Conservation (phyloP, 2,888 invertebrate genomes). For the Apodemia mormo region DNA sequence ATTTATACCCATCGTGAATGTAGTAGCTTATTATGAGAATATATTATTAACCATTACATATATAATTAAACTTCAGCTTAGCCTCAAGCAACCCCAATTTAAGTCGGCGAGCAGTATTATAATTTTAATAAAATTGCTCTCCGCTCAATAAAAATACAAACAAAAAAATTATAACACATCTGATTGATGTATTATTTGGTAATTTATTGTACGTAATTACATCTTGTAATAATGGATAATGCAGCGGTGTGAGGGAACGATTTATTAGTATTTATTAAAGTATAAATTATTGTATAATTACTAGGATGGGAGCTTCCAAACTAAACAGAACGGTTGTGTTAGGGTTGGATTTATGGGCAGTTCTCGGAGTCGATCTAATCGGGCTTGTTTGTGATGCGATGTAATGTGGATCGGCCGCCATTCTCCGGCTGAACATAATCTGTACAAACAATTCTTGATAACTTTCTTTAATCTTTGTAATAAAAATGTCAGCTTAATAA, state of each 20-base stretch:
- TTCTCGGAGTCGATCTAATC: conserved; percentile 74
- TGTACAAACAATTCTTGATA: conserved; percentile 26
- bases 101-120: conserved; percentile 51
- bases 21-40: conserved; percentile 81
- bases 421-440: conserved; percentile 27
- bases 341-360: conserved; percentile 73
- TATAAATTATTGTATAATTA: conserved; percentile 82
- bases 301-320: conserved; percentile 74
- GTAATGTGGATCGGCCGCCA: conserved; percentile 42
- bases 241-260: conserved; percentile 64
- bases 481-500: neutral
- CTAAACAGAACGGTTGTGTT: conserved; percentile 78
- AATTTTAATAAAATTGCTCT: conserved; percentile 81
- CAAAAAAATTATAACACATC: conserved; percentile 80
- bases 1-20: conserved; percentile 73
- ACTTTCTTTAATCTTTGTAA: conserved; percentile 4
- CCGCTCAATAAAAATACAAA: conserved; percentile 57
- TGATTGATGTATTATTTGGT: conserved; percentile 82
- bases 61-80: conserved; percentile 76
- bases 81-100: conserved; percentile 79
- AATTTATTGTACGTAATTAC: conserved; percentile 81
- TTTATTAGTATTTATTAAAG: conserved; percentile 82
- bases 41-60: conserved; percentile 81
- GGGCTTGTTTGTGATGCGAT: conserved; percentile 52
- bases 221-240: conserved; percentile 80